Percentiles rank a stretch among this genome's conserved stretches.
Evolutionary conservation across 1,140 invertebrate genomes (phyloP).

Genomic region (Pteromalus puparum): DNA sequence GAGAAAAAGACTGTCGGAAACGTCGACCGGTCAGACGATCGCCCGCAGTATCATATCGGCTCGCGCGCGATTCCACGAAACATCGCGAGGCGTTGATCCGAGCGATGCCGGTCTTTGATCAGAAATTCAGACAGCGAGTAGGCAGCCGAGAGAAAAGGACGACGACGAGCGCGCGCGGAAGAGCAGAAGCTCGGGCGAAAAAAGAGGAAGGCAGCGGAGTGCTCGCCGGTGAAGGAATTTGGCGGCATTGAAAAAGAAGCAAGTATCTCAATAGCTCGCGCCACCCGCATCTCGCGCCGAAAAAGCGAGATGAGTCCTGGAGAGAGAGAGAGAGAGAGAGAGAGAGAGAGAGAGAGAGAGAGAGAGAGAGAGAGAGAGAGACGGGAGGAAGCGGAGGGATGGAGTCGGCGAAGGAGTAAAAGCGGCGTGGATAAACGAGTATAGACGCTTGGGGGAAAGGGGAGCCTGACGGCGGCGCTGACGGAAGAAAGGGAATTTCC

Average conservation of each 20-base stretch:
- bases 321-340: background rate
- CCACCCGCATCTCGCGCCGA: constrained; percentile 23
- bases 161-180: no score
- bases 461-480: background rate
- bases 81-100: no score
- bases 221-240: constrained; percentile 1
- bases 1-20: no score
- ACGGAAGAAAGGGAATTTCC: constrained; percentile 55
- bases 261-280: background rate
- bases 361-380: background rate
- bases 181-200: background rate
- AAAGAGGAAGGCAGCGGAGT: no score
- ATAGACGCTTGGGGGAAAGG: constrained; percentile 16
- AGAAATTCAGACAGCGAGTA: background rate
- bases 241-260: background rate
- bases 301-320: background rate
- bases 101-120: constrained; percentile 1
- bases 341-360: background rate
- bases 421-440: constrained; percentile 25
- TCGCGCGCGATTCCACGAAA: no score
- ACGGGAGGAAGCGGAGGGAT: background rate
- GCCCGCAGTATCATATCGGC: no score
- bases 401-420: constrained; percentile 3
- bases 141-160: background rate
- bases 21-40: no score